These are phyloP conservation scores for Anguilla anguilla DNA, from an alignment of 2,797 vertebrate species.

Conservation along the genomic window DNA sequence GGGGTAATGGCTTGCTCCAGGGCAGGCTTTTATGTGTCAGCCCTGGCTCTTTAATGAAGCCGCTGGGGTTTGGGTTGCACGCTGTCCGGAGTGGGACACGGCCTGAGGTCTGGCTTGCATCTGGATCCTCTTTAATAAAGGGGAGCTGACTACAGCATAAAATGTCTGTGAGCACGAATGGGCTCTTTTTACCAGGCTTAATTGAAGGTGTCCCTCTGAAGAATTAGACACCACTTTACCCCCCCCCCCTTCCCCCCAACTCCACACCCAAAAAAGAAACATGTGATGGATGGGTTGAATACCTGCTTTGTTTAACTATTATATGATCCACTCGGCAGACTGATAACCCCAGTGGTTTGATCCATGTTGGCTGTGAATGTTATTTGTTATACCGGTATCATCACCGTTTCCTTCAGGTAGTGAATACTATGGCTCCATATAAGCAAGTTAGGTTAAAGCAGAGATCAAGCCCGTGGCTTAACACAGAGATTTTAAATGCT, in stretches of 20 bases:
- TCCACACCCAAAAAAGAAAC: neutral
- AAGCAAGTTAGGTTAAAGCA: too few species aligned
- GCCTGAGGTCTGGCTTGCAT: conserved; percentile 58
- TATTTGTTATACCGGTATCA: neutral
- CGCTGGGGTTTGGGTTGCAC: conserved; percentile 39
- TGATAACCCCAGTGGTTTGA: neutral
- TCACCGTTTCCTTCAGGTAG: too few species aligned
- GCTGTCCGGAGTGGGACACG: conserved; percentile 7
- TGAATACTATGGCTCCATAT: too few species aligned
- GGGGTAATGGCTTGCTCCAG: conserved; percentile 44
- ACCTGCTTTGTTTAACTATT: conserved; percentile 3
- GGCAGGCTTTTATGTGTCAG: conserved; percentile 44
- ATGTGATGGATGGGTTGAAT: neutral
- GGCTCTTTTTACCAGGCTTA: conserved; percentile 7
- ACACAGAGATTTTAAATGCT: too few species aligned
- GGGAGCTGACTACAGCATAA: conserved; percentile 48
- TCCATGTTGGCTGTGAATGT: neutral
- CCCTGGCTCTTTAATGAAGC: conserved; percentile 39
- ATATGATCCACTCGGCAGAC: conserved; percentile 12
- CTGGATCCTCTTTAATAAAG: conserved; percentile 62
- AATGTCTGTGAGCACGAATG: conserved; percentile 46
- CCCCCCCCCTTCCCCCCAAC: neutral
- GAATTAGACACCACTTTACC: conserved; percentile 8
- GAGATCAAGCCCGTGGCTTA: too few species aligned
- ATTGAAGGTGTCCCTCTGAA: conserved; percentile 26